These are phyloP conservation scores for Sprattus sprattus DNA, from an alignment of 2,113 vertebrate species.

Conservation along the genomic window DNA sequence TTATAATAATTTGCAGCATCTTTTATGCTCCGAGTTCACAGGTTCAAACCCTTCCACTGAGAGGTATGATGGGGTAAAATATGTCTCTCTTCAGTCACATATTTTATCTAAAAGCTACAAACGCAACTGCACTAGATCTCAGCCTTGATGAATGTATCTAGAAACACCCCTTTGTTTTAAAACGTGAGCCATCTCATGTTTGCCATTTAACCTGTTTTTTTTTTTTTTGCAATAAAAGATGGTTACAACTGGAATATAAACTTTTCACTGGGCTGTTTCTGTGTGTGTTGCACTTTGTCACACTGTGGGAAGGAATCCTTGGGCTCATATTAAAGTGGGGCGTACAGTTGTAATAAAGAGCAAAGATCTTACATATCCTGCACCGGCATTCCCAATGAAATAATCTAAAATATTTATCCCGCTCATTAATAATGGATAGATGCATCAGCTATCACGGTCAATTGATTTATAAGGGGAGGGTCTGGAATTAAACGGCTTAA, in stretches of 20 bases:
- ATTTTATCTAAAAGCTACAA: constrained; percentile 36
- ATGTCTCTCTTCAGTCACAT: constrained; percentile 36
- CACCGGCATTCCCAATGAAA: constrained; percentile 81
- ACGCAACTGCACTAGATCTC: constrained; percentile 19
- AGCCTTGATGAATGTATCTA: constrained; percentile 31
- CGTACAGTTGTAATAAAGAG: constrained; percentile 75
- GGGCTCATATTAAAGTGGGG: neutral
- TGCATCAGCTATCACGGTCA: constrained; percentile 84
- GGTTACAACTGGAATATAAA: constrained; percentile 13
- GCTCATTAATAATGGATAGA: constrained; percentile 90
- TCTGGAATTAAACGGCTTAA: constrained; percentile 92
- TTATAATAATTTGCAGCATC: constrained; percentile 47
- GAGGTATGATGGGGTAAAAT: constrained; percentile 64
- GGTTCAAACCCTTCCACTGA: constrained; percentile 83
- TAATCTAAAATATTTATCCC: constrained; percentile 87
- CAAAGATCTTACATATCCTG: constrained; percentile 79
- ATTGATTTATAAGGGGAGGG: constrained; percentile 90
- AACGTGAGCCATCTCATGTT: neutral
- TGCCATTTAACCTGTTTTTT: constrained; percentile 6
- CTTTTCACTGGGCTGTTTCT: constrained; percentile 10
- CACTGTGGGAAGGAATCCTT: neutral
- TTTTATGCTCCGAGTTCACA: constrained; percentile 53
- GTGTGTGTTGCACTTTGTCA: constrained; percentile 10
- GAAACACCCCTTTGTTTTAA: constrained; percentile 37
- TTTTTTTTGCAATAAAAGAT: constrained; percentile 11